These are phyloP conservation scores for Ceratosolen solmsi DNA, from an alignment of 1,140 invertebrate genomes.

Conservation along the genomic window DNA sequence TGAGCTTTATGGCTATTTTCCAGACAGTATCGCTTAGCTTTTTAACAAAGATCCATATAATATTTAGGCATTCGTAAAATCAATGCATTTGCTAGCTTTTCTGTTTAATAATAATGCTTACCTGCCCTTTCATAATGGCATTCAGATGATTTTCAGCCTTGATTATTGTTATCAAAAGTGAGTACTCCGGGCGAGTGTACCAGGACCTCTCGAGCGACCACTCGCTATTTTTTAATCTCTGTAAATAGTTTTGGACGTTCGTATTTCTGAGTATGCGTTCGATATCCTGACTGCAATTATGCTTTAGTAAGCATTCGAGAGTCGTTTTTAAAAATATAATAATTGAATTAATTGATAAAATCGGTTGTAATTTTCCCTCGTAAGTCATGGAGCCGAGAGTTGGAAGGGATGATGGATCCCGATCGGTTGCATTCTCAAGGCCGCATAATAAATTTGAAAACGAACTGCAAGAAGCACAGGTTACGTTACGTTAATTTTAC, in stretches of 20 bases:
- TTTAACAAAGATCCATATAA: not conserved
- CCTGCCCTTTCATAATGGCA: not conserved
- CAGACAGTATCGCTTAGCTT: constrained; percentile 58
- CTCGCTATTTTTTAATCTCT: constrained; percentile 55
- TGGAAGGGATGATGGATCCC: constrained; percentile 65
- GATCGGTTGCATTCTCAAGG: constrained; percentile 48
- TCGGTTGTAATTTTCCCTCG: constrained; percentile 64
- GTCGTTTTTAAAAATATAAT: constrained; percentile 62
- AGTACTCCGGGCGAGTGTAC: constrained; percentile 67
- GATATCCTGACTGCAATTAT: constrained; percentile 52
- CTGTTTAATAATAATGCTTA: no score
- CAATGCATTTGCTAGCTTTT: no score
- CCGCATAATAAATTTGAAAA: constrained; percentile 67
- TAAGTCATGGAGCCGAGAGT: constrained; percentile 62
- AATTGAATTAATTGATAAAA: constrained; percentile 59
- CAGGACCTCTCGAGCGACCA: constrained; percentile 68
- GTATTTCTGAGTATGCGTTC: constrained; percentile 53
- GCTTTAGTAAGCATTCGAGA: constrained; percentile 55
- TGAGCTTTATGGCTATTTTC: constrained; percentile 66
- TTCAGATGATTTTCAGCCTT: constrained; percentile 47
- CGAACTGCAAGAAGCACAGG: constrained; percentile 55
- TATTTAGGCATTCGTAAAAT: no score
- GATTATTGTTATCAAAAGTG: constrained; percentile 60
- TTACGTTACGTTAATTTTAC: no score
- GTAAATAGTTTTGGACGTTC: constrained; percentile 62